A percentile compares a stretch with the other conserved stretches of the same genome.
These are phyloP conservation scores for Pristis pectinata DNA, from an alignment of 2,797 vertebrate species.

Conservation along the genomic window DNA sequence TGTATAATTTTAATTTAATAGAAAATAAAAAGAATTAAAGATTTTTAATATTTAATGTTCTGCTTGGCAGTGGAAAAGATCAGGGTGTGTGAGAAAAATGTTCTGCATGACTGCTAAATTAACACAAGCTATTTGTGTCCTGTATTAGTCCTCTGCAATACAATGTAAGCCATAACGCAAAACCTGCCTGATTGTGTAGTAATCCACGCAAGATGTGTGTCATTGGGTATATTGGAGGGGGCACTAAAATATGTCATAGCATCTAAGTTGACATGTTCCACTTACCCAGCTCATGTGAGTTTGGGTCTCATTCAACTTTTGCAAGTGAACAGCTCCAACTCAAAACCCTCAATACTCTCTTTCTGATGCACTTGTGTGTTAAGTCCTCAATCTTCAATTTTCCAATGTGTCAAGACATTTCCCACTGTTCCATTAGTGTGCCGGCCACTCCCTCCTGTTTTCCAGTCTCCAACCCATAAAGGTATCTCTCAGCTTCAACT, in stretches of 20 bases:
- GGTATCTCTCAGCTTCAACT: background rate
- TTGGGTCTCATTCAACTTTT: background rate
- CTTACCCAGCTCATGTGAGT: background rate
- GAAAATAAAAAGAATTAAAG: constrained; percentile 10
- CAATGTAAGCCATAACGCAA: background rate
- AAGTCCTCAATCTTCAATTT: background rate
- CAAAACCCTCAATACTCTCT: background rate
- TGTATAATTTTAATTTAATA: constrained; percentile 31
- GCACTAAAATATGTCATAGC: background rate
- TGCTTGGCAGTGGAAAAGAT: constrained; percentile 1
- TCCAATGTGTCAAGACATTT: background rate
- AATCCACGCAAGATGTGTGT: background rate
- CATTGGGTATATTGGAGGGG: background rate
- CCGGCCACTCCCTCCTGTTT: background rate
- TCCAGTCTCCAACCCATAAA: background rate
- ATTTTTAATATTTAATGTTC: constrained; percentile 33
- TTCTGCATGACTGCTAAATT: background rate
- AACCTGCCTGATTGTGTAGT: background rate
- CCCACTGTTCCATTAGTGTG: background rate
- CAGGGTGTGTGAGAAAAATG: background rate
- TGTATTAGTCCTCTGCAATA: background rate
- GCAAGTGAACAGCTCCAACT: background rate
- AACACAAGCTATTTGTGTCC: background rate
- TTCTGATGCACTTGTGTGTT: background rate
- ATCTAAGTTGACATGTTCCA: background rate